Evolutionary conservation across 2,888 invertebrate genomes (phyloP), one percentile per base, ranked within the genome.

Genomic region (Drosophila incognita): DNA sequence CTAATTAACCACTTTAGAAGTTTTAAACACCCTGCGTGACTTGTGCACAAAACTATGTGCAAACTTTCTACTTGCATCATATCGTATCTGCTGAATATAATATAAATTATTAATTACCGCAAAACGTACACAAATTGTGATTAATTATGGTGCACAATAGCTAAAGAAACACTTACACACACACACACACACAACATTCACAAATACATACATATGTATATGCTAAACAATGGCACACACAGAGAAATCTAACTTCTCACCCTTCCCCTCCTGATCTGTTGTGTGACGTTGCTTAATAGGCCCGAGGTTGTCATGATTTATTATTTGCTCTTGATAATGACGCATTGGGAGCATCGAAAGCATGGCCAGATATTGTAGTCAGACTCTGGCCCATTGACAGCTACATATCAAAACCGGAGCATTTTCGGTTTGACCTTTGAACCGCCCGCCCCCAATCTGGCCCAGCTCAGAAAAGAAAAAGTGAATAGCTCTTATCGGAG

Each of bases 281-380:
- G 64, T 66, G 38, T 67, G 68, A 52, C 48, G 63, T 59, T 73
- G 71, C 70, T 74, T 66, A 77, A 81, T 74, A 61, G 69, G 67
- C 46, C 68, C 54, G 69, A 59, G 79, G 70, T 67, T 67, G 79
- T 76, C 72, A 84, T 87, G 85, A 87, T 87, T 87, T 89, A 87
- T 87, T 83, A 85, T 87, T 89, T 89, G 74, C 82, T 77, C 83
- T 87, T 81, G 83, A 89, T 89, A 89, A 89, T 87, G 87, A 83
- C 70, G 75, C 84, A 84, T 71, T n/a, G 66, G 63, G 69, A 68
- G 74, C 60, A 65, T 72, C 57, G 48, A 40, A 56, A 60, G 61
- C 46, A 21, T 46, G 21, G 51, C 27, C 57, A 48, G 61, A 33
- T 49, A 49, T 70, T 62, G 49, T 52, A 59, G 46, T 35, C 35